Evolutionary conservation across 2,797 vertebrate genomes (phyloP).

Genomic region (Mergus octosetaceus): DNA sequence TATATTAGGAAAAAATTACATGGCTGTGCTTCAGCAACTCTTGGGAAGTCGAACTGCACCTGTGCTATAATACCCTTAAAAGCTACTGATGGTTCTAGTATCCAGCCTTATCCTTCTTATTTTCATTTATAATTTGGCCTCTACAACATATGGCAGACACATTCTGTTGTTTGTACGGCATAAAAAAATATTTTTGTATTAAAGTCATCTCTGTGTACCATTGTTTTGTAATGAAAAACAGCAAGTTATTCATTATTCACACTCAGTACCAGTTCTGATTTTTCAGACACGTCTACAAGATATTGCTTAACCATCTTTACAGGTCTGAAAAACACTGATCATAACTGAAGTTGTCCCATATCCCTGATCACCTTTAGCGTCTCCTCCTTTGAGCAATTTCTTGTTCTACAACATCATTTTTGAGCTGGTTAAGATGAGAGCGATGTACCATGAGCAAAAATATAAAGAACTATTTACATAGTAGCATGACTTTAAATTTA

Average conservation of each 20-base stretch:
- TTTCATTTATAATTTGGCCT: not conserved
- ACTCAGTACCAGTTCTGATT: not conserved
- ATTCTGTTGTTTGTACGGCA: not conserved
- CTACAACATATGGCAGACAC: not conserved
- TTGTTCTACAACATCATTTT: not conserved
- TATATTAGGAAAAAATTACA: not conserved
- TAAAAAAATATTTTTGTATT: not conserved
- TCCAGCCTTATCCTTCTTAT: not conserved
- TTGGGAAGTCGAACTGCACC: not conserved
- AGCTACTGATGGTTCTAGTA: not conserved
- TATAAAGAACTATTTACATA: not conserved
- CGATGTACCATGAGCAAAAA: not conserved
- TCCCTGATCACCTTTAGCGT: not conserved
- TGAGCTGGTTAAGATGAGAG: not conserved
- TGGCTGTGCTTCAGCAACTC: not conserved
- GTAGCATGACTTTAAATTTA: not conserved
- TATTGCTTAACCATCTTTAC: not conserved
- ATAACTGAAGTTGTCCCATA: not conserved
- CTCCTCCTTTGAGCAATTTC: not conserved
- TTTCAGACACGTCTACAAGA: not conserved
- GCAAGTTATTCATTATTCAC: not conserved
- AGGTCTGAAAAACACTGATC: not conserved
- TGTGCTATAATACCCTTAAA: accelerated
- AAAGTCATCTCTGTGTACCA: not conserved
- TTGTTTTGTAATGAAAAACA: not conserved